Evolutionary conservation across 1,140 invertebrate genomes (phyloP), one percentile per base, ranked within the genome.

Genomic region (Ips typographus): DNA sequence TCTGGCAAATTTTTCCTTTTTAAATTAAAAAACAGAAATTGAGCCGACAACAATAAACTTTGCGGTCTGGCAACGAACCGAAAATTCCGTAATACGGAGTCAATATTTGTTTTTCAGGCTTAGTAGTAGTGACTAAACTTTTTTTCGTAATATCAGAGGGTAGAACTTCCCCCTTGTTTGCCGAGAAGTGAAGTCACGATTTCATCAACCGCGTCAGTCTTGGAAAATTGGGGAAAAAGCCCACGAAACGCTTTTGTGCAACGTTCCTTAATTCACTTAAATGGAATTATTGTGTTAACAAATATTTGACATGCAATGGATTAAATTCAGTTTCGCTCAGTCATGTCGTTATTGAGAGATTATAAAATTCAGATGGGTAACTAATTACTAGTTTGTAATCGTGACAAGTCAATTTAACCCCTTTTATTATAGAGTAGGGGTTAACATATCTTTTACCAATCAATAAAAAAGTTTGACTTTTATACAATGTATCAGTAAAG

Each of bases 401-500:
- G 38, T 56, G 53, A 56, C 53, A 36, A 7, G 53, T 56, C 39
- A 56, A 56, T 56, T 56, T 56, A 36, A 38, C 22, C 38, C 38
- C 38, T 56, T 56, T 1, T 7, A 56, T 56, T 36, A 56, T 36
- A 56, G 38, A 56, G 38, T 37, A 56, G 7, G 53, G 7, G 53
- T 56, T 56, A 56, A 56, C 39, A 56, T 56, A 56, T 36, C 53
- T 56, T 56, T 56, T 37, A 56, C 53, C 7, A 56, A n/a, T 56
- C 53, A 56, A 36, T 37, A 49, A 22, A 22, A 22, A 22, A 22
- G 22, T 22, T 56, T 56, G 53, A 56, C 39, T 56, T n/a, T 36
- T 56, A 37, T 36, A 37, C n/a, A 56, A 56, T 38, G 53, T 7
- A 37, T 7, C n/a, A 38, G n/a, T 56, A 22, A 38, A 38, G 38